These are phyloP conservation scores for Gila orcuttii DNA, from an alignment of 2,113 vertebrate genomes.

Conservation along the genomic window DNA sequence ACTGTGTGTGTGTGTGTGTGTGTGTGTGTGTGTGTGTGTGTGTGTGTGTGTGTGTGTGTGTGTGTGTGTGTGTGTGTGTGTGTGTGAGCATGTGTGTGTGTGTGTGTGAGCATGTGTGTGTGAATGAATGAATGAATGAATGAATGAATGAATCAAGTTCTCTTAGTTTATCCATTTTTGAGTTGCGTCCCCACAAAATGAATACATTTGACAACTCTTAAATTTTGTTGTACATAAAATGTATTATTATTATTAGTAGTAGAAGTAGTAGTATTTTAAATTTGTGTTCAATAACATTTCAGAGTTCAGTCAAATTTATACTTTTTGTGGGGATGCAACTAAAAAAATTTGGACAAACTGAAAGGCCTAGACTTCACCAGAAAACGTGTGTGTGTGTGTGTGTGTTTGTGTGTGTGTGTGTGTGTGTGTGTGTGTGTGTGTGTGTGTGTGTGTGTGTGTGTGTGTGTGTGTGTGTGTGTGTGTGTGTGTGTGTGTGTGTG, in stretches of 20 bases:
- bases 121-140: too few species aligned
- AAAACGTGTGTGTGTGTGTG: not conserved
- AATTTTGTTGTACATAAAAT: not conserved
- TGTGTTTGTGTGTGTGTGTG: not conserved
- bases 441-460: not conserved
- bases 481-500: not conserved
- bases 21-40: too few species aligned
- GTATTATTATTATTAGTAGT: too few species aligned
- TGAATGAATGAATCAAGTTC: too few species aligned
- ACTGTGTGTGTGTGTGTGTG: too few species aligned
- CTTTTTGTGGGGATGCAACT: not conserved
- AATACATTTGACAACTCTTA: not conserved
- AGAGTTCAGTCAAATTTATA: too few species aligned
- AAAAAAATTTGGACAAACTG: not conserved
- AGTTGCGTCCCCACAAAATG: not conserved
- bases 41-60: too few species aligned
- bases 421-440: not conserved
- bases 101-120: too few species aligned
- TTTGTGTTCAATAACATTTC: not conserved
- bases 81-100: too few species aligned
- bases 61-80: too few species aligned
- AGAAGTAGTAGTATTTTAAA: too few species aligned
- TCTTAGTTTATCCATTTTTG: not conserved
- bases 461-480: not conserved
- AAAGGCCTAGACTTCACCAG: not conserved